Base-by-base conservation (phyloP, 1,140 invertebrate species). In the Lethocerus indicus region DNA sequence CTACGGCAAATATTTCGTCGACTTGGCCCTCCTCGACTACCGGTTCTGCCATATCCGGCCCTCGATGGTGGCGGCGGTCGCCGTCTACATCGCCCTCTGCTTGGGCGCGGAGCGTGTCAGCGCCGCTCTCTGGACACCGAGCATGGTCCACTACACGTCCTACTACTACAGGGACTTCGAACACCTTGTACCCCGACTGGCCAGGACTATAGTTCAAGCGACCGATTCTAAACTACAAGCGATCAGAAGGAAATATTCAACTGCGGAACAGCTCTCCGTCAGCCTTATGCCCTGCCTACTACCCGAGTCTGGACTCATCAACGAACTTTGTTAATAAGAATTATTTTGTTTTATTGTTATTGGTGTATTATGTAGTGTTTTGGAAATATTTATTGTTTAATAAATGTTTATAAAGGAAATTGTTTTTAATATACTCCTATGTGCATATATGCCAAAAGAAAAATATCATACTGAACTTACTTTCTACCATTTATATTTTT, bases 1-100 rank as follows among this genome's bases (percentile, higher is more conserved):
- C 41, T 67, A 94, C 62, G 88, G 88, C 6, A 97, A 97, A 68
- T 97, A 93, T 62, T 77, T 97, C 44, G 74, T 92, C 57, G 93
- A 98, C 64, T 64, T 96, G 25, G 73, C 79, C 50, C 65, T 93
- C 35, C 64, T 90, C 13, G 80, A 93, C 37, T 92, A 93, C 61
- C 71, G 79, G 27, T 73, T 92, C 67, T 76, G 76, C 24, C 81
- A 88, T 60, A 75, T 83, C 59, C 67, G 70, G 46, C 90, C 93
- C 3, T 96, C 91, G 13, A 55, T 76, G n/a, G 64, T 83, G 36
- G 83, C 85, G 42, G 83, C 83, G 47, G 78, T 77, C 37, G 74
- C 81, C 27, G 65, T 85, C 39, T 86, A 77, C 64, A 65, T 88
- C 25, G 71, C 83, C 26, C 69, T 81, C 43, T 67, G 70, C 24